phyloP scores from a whole-genome alignment of 1,140 invertebrate species.

The Holotrichia oblita region DNA sequence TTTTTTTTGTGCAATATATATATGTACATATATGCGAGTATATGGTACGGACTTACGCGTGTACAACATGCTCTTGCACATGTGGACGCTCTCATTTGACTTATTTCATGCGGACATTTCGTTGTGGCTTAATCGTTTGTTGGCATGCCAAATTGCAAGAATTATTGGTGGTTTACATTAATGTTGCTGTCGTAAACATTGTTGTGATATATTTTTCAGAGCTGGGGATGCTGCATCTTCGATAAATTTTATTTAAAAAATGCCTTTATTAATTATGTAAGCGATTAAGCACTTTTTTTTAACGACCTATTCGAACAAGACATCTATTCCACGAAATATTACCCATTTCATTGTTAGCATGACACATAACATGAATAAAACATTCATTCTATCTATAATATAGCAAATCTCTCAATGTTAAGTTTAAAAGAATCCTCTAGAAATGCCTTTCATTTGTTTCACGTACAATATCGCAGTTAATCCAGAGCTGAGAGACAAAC shows the following conservation, averaged over 20 bases:
- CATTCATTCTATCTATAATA: too few species aligned
- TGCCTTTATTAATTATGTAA: too few species aligned
- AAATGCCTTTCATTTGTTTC: neutral
- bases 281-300: too few species aligned
- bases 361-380: too few species aligned
- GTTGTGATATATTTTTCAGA: constrained; percentile 16
- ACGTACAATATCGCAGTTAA: neutral
- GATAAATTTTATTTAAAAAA: too few species aligned
- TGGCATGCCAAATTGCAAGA: constrained; percentile 32
- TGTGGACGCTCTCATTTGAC: neutral
- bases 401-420: too few species aligned
- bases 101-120: constrained; percentile 10
- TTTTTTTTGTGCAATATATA: neutral
- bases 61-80: constrained; percentile 5
- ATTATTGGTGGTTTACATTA: neutral
- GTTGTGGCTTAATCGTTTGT: constrained; percentile 24
- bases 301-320: too few species aligned
- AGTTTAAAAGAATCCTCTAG: too few species aligned
- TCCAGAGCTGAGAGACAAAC: constrained; percentile 16
- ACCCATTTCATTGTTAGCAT: too few species aligned
- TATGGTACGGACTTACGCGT: too few species aligned
- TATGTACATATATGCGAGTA: too few species aligned
- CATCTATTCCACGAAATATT: too few species aligned
- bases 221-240: neutral
- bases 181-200: constrained; percentile 3